Evolutionary conservation across 2,888 invertebrate species (phyloP).

Genomic region (Mongoloraphidia duomilia): DNA sequence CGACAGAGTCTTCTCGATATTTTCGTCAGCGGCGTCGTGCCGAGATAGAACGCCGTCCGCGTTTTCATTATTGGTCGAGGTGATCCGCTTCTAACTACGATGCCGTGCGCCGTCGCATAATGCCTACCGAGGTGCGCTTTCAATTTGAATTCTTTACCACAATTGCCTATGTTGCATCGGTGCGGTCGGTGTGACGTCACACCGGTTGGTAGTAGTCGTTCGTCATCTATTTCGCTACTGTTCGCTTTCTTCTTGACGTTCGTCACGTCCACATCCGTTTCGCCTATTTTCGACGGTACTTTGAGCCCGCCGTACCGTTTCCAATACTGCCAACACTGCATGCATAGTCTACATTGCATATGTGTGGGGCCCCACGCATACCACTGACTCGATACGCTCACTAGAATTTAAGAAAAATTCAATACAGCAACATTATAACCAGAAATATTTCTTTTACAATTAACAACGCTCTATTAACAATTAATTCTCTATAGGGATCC

Average conservation of each 20-base stretch:
- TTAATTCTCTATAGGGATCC: too few species aligned
- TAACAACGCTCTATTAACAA: too few species aligned
- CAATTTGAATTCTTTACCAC: constrained; percentile 90
- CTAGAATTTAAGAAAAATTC: constrained; percentile 29
- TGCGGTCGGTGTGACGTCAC: constrained; percentile 59
- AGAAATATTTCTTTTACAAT: too few species aligned
- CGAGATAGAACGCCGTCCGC: constrained; percentile 88
- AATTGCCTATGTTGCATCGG: constrained; percentile 81
- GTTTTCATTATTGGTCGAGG: constrained; percentile 95
- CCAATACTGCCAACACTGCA: constrained; percentile 94
- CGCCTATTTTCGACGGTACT: constrained; percentile 44
- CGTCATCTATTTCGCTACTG: constrained; percentile 33
- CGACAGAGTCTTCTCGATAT: constrained; percentile 78
- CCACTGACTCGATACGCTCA: constrained; percentile 75
- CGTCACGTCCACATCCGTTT: constrained; percentile 29
- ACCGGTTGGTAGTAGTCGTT: constrained; percentile 32
- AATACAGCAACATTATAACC: too few species aligned
- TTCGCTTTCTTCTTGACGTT: constrained; percentile 31
- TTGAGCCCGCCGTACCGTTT: constrained; percentile 96
- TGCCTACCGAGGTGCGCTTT: constrained; percentile 86
- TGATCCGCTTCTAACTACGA: constrained; percentile 56
- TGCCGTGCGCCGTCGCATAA: constrained; percentile 83
- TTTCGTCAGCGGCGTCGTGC: constrained; percentile 80
- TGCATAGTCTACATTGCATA: constrained; percentile 85
- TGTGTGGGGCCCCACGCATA: constrained; percentile 92